phyloP scores from a whole-genome alignment of 2,888 invertebrate species.

The Linnaemya tessellans region DNA sequence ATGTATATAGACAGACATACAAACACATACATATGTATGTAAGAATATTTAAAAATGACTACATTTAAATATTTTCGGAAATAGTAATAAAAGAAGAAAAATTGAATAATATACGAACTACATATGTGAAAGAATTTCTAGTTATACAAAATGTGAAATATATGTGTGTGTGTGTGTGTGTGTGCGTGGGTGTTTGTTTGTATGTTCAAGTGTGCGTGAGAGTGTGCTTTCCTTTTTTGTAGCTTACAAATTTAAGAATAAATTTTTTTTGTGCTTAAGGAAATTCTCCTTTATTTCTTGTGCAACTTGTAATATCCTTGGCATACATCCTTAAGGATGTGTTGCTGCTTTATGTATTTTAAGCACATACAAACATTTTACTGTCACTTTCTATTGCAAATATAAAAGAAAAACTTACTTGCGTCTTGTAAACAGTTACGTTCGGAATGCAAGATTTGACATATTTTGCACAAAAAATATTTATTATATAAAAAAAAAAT shows the following conservation, averaged over 20 bases:
- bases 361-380: conserved; percentile 56
- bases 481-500: conserved; percentile 12
- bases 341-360: conserved; percentile 46
- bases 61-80: conserved; percentile 24
- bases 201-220: neutral
- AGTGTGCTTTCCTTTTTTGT: conserved; percentile 4
- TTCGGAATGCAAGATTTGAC: conserved; percentile 18
- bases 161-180: neutral
- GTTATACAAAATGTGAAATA: neutral
- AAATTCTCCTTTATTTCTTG: conserved; percentile 42
- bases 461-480: conserved; percentile 14
- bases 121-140: neutral
- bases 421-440: conserved; percentile 24
- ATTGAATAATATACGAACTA: conserved; percentile 30
- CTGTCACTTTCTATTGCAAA: conserved; percentile 60
- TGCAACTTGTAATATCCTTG: conserved; percentile 64
- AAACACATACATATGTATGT: no score
- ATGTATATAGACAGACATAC: neutral
- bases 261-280: conserved; percentile 56
- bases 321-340: conserved; percentile 69
- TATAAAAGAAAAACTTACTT: conserved; percentile 1
- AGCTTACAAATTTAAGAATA: conserved; percentile 52
- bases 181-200: neutral
- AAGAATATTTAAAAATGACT: neutral
- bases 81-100: neutral